Evolutionary conservation across 2,888 invertebrate species (phyloP).

Genomic region (Amblyjoppa fuscipennis): DNA sequence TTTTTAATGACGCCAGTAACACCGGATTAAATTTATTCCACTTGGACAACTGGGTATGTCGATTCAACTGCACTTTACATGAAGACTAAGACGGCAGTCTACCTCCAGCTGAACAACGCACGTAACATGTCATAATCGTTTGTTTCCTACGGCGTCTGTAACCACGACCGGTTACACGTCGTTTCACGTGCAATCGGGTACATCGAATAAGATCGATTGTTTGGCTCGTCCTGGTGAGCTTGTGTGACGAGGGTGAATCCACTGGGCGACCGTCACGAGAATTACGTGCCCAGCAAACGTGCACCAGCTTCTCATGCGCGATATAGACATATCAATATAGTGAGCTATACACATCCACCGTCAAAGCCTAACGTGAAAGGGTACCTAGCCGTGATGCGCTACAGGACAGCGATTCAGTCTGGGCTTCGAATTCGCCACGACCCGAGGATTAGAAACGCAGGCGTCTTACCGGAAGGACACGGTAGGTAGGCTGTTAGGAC

Average conservation of each 20-base stretch:
- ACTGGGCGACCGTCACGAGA: slow-evolving; percentile 24
- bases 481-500: slow-evolving; percentile 18
- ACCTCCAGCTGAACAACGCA: neutral
- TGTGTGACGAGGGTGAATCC: slow-evolving; percentile 45
- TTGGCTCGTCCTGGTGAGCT: slow-evolving; percentile 21
- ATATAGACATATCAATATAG: slow-evolving; percentile 5
- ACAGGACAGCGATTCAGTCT: slow-evolving; percentile 29
- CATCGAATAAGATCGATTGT: slow-evolving; percentile 37
- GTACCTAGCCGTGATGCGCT: neutral
- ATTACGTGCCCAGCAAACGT: slow-evolving; percentile 23
- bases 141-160: slow-evolving; percentile 1
- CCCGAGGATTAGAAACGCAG: slow-evolving; percentile 18
- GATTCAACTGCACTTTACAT: neutral
- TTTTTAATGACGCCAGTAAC: neutral
- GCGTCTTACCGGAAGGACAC: slow-evolving; percentile 38
- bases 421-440: slow-evolving; percentile 11
- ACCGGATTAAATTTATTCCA: neutral
- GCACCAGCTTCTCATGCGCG: neutral
- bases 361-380: slow-evolving; percentile 4
- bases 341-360: neutral
- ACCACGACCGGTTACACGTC: slow-evolving; percentile 16
- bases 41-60: neutral
- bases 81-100: neutral
- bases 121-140: slow-evolving; percentile 18
- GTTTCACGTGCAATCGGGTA: slow-evolving; percentile 35